Percentiles rank a stretch among this genome's conserved stretches.
phyloP scores from a whole-genome alignment of 2,797 vertebrate genomes.

The Holocentrus rufus region DNA sequence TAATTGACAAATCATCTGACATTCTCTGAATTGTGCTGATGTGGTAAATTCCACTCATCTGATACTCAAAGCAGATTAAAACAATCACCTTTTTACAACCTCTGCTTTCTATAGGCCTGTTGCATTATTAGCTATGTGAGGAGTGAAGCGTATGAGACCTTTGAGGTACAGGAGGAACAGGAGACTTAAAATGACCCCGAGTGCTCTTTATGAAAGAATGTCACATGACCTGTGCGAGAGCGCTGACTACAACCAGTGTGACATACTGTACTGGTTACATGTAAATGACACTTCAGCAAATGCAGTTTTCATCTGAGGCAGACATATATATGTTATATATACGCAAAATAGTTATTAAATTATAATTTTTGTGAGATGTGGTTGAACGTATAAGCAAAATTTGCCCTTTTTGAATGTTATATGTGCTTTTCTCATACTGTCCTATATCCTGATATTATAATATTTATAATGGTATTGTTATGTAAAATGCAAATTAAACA shows the following conservation, averaged over 20 bases:
- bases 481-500: not conserved
- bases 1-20: not conserved
- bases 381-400: no score
- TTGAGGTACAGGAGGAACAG: slow-evolving; percentile 18
- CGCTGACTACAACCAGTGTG: slow-evolving; percentile 38
- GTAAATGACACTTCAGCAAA: slow-evolving; percentile 26
- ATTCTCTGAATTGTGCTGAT: not conserved
- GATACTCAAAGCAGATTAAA: not conserved
- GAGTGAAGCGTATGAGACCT: no score
- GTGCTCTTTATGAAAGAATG: slow-evolving; percentile 40
- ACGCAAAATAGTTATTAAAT: no score
- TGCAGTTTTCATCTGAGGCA: slow-evolving; percentile 1
- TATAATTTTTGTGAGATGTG: no score
- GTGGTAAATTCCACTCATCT: no score
- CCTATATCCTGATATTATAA: not conserved
- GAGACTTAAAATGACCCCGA: slow-evolving; percentile 32
- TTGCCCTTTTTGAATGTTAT: not conserved
- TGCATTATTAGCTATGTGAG: slow-evolving; percentile 13
- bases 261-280: slow-evolving; percentile 41
- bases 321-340: no score
- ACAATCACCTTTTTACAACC: not conserved
- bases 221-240: slow-evolving; percentile 52
- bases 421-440: not conserved
- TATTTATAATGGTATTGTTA: not conserved
- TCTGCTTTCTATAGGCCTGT: not conserved